Evolutionary conservation across 1,140 invertebrate species (phyloP), one percentile per base, ranked within the genome.

Genomic region (Pomacea maculata): DNA sequence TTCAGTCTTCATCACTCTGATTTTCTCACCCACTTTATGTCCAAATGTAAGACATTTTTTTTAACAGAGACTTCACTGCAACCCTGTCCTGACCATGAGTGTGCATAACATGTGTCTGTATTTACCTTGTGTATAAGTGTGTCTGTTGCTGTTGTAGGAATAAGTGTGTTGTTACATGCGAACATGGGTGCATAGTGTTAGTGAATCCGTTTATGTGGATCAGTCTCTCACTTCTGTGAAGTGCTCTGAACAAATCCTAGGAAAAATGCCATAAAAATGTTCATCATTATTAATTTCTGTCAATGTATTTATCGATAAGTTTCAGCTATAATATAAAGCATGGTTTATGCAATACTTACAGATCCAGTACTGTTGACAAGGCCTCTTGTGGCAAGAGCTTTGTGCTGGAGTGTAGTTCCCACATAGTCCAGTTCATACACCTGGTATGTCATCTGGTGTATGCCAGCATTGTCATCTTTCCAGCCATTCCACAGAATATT

Each of bases 401-500:
- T n/a, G 19, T 57, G 64, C 29, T 52, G 14, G 8, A 76, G 77
- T 45, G 17, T 29, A 65, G 67, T 55, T 55, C 55, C 70, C 19
- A 70, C 68, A 15, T 34, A 68, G 5, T 45, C 21, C 61, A 81
- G 57, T 4, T 73, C 63, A 71, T 55, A 83, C 65, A 85, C 67
- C n/a, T 84, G 64, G 67, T 82, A 82, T 25, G 73, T 55, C 55
- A 78, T 85, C 10, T 82, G 61, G n/a, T 14, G 63, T 2, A 86
- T 25, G 1, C 80, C 79, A 19, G 83, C 78, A 14, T 83, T 55
- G 54, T 85, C 83, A 61, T 86, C 85, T 67, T 61, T 25, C 85
- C 85, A 86, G 12, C 80, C 82, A 75, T 78, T 79, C 85, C 85
- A 86, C 64, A 54, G 75, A 15, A 85, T 68, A 25, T 45, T 76